Percentiles rank a stretch among this genome's conserved stretches.
These are phyloP conservation scores for Mormoops blainvillei DNA, from an alignment of 2,113 vertebrate genomes.

Conservation along the genomic window DNA sequence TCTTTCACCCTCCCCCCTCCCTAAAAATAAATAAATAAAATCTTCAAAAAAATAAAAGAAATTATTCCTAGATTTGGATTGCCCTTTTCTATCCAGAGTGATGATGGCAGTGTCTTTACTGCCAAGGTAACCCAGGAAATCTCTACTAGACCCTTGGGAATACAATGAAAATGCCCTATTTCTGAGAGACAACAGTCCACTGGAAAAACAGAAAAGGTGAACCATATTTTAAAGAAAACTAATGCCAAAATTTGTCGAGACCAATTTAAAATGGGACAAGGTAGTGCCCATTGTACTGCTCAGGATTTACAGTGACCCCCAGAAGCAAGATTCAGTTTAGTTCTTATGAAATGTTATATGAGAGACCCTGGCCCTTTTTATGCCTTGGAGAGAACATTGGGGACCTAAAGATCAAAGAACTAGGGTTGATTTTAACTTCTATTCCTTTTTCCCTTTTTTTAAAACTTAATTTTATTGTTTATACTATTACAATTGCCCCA, in stretches of 20 bases:
- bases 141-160: neutral
- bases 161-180: neutral
- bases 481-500: too few species aligned
- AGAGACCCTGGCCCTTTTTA: neutral
- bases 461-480: too few species aligned
- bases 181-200: neutral
- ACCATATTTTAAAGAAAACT: neutral
- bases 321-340: neutral
- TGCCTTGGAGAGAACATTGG: neutral
- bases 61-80: neutral
- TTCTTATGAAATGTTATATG: neutral
- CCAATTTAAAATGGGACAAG: neutral
- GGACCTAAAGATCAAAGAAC: neutral
- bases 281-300: neutral
- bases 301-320: neutral
- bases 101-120: neutral
- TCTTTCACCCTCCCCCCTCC: too few species aligned
- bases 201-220: neutral
- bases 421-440: neutral
- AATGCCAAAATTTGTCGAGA: neutral
- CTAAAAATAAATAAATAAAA: too few species aligned
- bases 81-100: neutral
- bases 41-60: too few species aligned
- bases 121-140: neutral
- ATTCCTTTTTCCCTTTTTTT: too few species aligned